phyloP scores from a whole-genome alignment of 2,797 vertebrate species.

The Peromyscus attwateri region DNA sequence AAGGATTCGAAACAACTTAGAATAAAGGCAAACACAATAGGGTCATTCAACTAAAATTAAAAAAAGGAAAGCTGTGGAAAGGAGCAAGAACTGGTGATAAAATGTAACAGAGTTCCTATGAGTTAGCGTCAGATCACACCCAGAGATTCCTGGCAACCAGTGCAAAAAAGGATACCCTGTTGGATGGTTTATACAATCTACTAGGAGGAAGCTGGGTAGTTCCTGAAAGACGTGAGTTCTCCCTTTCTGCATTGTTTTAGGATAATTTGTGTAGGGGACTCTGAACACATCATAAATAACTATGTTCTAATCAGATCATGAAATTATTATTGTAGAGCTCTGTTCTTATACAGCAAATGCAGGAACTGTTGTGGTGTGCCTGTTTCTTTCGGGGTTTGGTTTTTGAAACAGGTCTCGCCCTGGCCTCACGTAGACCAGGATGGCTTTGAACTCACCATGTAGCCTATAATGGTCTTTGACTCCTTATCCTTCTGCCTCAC shows the following conservation, averaged over 20 bases:
- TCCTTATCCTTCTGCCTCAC: background rate
- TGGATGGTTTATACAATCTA: background rate
- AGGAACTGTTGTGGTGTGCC: background rate
- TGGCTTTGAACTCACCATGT: background rate
- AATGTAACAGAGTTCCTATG: background rate
- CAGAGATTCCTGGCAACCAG: slow-evolving; percentile 78
- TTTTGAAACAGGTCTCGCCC: background rate
- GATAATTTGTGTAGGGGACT: background rate
- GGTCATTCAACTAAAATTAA: slow-evolving; percentile 71
- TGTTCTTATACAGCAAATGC: background rate
- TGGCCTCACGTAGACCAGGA: background rate
- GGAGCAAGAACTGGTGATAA: slow-evolving; percentile 25
- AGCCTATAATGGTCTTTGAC: background rate
- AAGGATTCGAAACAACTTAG: slow-evolving; percentile 74
- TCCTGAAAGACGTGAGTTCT: background rate
- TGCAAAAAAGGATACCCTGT: slow-evolving; percentile 39
- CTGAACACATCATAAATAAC: slow-evolving; percentile 25
- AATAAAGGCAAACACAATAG: slow-evolving; percentile 70
- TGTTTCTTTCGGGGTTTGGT: background rate
- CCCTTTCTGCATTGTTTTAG: background rate
- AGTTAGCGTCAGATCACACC: slow-evolving; percentile 44
- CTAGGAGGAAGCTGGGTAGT: background rate
- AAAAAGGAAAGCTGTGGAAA: slow-evolving; percentile 68
- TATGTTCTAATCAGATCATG: background rate
- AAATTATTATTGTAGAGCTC: background rate